Percentiles rank a stretch among this genome's conserved stretches.
phyloP scores from a whole-genome alignment of 2,113 vertebrate genomes.

The Pedetes capensis region DNA sequence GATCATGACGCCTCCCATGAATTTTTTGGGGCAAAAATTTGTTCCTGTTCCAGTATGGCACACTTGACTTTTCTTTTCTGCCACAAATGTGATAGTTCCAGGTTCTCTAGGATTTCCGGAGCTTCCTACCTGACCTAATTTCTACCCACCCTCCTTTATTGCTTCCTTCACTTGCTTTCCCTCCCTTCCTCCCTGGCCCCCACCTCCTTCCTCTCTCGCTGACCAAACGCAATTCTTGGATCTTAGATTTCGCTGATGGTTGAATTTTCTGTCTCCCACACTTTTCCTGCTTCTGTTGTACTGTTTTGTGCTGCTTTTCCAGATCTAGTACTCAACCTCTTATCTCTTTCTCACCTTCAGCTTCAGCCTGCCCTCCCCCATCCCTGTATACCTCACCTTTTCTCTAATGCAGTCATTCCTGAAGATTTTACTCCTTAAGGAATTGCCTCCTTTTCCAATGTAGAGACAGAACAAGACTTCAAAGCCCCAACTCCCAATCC shows the following conservation, averaged over 20 bases:
- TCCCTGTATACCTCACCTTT: constrained; percentile 42
- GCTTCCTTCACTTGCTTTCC: neutral
- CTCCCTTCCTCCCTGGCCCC: neutral
- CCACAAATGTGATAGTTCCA: neutral
- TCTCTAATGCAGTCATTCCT: constrained; percentile 16
- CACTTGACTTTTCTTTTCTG: neutral
- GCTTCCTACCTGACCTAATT: constrained; percentile 52
- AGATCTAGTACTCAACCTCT: constrained; percentile 27
- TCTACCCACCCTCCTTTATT: neutral
- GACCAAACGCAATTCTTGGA: constrained; percentile 70
- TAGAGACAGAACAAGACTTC: neutral
- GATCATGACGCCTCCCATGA: neutral
- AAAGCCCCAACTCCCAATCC: neutral
- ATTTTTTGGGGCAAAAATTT: neutral
- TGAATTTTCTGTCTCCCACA: constrained; percentile 75
- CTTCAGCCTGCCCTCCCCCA: neutral
- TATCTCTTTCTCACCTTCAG: neutral
- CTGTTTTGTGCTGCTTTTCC: constrained; percentile 9
- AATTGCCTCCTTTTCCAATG: neutral
- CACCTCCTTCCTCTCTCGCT: constrained; percentile 49
- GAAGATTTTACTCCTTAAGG: neutral
- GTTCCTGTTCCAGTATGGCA: neutral
- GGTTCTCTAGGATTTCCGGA: constrained; percentile 7
- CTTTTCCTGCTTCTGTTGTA: constrained; percentile 69
- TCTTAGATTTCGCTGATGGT: constrained; percentile 77